These are phyloP conservation scores for Oreocharis arfaki DNA, from an alignment of 2,113 vertebrate species.

Conservation along the genomic window DNA sequence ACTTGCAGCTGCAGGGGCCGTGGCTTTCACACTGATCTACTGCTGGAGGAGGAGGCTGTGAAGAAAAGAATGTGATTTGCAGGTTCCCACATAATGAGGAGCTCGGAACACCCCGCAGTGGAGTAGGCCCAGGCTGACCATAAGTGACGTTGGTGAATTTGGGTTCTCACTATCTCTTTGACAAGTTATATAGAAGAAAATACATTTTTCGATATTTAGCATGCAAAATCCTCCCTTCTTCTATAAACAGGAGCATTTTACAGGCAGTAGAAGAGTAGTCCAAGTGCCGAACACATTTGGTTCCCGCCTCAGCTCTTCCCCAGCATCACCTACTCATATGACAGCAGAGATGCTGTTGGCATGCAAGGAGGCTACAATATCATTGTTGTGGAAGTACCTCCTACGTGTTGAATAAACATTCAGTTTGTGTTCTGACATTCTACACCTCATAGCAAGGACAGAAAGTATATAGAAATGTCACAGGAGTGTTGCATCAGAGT, in stretches of 20 bases:
- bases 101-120: rapidly evolving
- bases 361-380: background rate
- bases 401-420: background rate
- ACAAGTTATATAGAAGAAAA: background rate
- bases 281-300: background rate
- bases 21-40: background rate
- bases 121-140: background rate
- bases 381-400: background rate
- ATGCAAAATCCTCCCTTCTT: background rate
- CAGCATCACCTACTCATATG: rapidly evolving
- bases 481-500: background rate
- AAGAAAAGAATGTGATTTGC: background rate
- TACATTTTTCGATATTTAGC: background rate
- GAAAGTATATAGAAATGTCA: background rate
- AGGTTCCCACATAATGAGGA: background rate
- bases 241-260: background rate
- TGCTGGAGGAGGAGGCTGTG: background rate
- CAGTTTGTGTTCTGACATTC: background rate
- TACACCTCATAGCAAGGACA: background rate
- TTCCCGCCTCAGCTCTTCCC: background rate
- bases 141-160: background rate
- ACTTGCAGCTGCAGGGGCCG: rapidly evolving
- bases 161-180: background rate
- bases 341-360: background rate
- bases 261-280: background rate